Percentiles rank a stretch among this genome's conserved stretches.
Evolutionary conservation across 1,140 invertebrate genomes (phyloP).

Genomic region (Mylabris phalerata): DNA sequence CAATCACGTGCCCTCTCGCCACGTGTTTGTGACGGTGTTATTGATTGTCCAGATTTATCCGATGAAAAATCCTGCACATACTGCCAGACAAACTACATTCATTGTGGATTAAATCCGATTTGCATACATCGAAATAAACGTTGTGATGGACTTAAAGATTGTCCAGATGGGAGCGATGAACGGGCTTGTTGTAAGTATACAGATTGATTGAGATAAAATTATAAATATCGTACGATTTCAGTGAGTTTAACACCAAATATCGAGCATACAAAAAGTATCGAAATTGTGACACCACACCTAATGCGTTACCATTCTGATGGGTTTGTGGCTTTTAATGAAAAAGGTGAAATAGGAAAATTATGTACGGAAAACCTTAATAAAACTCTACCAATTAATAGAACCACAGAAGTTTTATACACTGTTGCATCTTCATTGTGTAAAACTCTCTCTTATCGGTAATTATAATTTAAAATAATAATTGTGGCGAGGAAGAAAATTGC

Average conservation of each 20-base stretch:
- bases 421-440: slow-evolving; percentile 71
- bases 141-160: slow-evolving; percentile 77
- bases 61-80: slow-evolving; percentile 74
- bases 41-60: slow-evolving; percentile 75
- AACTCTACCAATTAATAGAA: slow-evolving; percentile 47
- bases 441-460: slow-evolving; percentile 67
- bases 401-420: slow-evolving; percentile 51
- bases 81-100: slow-evolving; percentile 61
- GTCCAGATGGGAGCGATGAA: slow-evolving; percentile 80
- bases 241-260: slow-evolving; percentile 68
- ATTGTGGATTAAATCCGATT: slow-evolving; percentile 66
- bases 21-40: slow-evolving; percentile 75
- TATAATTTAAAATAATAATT: slow-evolving; percentile 8
- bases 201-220: not conserved
- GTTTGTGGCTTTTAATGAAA: slow-evolving; percentile 76
- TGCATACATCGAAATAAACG: slow-evolving; percentile 65
- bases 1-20: slow-evolving; percentile 63
- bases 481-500: slow-evolving; percentile 1
- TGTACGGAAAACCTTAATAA: slow-evolving; percentile 67
- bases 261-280: slow-evolving; percentile 48
- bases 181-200: slow-evolving; percentile 68
- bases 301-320: slow-evolving; percentile 63
- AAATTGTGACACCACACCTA: slow-evolving; percentile 55
- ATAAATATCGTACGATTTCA: slow-evolving; percentile 37
- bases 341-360: slow-evolving; percentile 70